These are phyloP conservation scores for Eupristina koningsbergeri DNA, from an alignment of 1,140 invertebrate species.

Conservation along the genomic window DNA sequence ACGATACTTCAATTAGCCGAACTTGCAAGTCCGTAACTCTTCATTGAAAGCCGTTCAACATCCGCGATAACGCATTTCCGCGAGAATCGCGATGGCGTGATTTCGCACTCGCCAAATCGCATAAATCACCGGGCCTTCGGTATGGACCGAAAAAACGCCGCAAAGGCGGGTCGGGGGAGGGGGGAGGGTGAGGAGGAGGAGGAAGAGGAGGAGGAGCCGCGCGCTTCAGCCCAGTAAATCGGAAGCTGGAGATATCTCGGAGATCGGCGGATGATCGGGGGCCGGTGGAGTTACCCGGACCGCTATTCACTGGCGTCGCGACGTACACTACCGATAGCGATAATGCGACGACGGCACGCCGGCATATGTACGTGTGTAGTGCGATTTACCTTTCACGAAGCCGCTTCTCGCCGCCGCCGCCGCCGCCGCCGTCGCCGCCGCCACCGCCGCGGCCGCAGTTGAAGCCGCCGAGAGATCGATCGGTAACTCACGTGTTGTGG, in stretches of 20 bases:
- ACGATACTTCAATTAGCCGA: not conserved
- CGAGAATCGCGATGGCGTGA: not conserved
- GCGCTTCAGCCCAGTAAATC: slow-evolving; percentile 1
- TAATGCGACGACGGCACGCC: not conserved
- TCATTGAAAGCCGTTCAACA: not conserved
- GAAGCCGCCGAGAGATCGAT: slow-evolving; percentile 37
- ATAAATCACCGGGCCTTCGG: slow-evolving; percentile 29
- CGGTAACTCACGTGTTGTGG: slow-evolving; percentile 1
- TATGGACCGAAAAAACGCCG: not conserved
- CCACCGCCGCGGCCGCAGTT: not conserved
- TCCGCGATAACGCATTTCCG: not conserved
- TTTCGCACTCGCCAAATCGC: not conserved
- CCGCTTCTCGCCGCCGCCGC: not conserved
- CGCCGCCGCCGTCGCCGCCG: not conserved
- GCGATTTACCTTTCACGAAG: slow-evolving; percentile 45
- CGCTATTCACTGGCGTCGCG: not conserved
- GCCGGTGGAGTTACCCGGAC: not conserved
- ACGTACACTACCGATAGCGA: slow-evolving; percentile 21
- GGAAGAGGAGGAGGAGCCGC: not conserved
- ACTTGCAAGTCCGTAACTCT: not conserved
- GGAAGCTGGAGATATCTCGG: not conserved
- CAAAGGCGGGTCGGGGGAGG: no score
- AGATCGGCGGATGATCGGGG: slow-evolving; percentile 12
- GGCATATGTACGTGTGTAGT: not conserved
- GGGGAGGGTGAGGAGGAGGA: no score